Evolutionary conservation across 2,888 invertebrate genomes (phyloP).

Genomic region (Caradrina kadenii): DNA sequence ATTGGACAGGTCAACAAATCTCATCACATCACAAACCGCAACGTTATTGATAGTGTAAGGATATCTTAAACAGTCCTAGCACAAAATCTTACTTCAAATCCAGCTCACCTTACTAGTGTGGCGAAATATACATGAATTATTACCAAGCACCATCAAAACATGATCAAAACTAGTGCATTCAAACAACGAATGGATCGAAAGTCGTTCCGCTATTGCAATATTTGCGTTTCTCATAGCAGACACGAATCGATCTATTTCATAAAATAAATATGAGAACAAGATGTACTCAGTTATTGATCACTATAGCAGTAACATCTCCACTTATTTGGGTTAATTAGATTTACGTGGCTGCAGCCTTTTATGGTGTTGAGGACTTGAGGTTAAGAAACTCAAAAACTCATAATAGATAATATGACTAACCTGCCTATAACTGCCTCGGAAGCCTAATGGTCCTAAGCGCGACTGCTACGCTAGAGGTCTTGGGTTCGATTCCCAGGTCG

Average conservation of each 20-base stretch:
- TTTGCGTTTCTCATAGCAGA: constrained; percentile 42
- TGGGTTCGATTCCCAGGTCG: no score
- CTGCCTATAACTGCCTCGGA: no score
- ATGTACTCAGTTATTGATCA: constrained; percentile 9
- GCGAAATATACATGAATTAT: background rate
- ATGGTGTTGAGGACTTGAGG: no score
- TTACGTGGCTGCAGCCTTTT: background rate
- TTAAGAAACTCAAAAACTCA: no score
- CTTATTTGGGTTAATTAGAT: constrained; percentile 30
- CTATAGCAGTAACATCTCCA: constrained; percentile 8
- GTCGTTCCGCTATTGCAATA: constrained; percentile 24
- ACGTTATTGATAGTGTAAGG: no score
- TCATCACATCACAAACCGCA: no score
- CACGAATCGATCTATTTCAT: constrained; percentile 36
- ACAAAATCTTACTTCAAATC: background rate
- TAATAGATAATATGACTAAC: no score
- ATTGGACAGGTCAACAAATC: no score
- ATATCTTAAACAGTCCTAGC: no score
- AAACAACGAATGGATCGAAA: constrained; percentile 21
- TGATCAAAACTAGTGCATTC: constrained; percentile 30
- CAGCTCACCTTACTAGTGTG: background rate
- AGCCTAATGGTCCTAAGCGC: no score
- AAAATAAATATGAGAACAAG: constrained; percentile 31
- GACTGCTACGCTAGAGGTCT: no score
- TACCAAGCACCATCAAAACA: constrained; percentile 4